Percentiles rank a stretch among this genome's conserved stretches.
Evolutionary conservation across 2,797 vertebrate species (phyloP).

Genomic region (Lemur catta): DNA sequence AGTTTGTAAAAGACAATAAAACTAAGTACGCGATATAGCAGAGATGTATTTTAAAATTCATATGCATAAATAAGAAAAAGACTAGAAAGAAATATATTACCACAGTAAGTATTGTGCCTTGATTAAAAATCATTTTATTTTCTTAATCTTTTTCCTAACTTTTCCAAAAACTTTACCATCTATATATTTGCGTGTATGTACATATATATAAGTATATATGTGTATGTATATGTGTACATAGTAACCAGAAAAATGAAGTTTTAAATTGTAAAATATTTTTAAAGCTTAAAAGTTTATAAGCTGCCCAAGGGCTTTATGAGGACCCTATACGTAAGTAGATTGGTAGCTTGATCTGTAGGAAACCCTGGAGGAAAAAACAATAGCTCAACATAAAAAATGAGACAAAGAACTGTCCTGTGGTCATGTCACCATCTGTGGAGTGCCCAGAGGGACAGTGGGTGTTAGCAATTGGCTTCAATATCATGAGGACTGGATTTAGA

Average conservation of each 20-base stretch:
- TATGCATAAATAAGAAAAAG: slow-evolving; percentile 6
- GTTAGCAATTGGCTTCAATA: background rate
- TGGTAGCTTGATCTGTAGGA: background rate
- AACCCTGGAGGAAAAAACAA: background rate
- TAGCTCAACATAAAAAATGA: background rate
- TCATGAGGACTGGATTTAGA: background rate
- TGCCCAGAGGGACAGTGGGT: background rate
- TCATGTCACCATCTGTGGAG: background rate
- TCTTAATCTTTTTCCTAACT: background rate
- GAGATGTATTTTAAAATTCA: background rate
- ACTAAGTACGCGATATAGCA: background rate
- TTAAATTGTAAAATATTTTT: background rate
- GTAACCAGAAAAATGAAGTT: background rate
- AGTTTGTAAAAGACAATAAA: slow-evolving; percentile 18
- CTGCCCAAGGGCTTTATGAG: background rate
- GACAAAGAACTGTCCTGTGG: background rate
- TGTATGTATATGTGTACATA: background rate
- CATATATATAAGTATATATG: background rate
- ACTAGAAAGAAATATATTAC: background rate
- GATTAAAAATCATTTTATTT: slow-evolving; percentile 27
- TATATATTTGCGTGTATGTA: background rate
- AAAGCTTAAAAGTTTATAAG: background rate
- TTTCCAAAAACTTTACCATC: background rate
- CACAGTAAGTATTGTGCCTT: background rate
- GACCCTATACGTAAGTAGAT: background rate